These are phyloP conservation scores for Molossus alvarezi DNA, from an alignment of 2,797 vertebrate genomes.

Conservation along the genomic window DNA sequence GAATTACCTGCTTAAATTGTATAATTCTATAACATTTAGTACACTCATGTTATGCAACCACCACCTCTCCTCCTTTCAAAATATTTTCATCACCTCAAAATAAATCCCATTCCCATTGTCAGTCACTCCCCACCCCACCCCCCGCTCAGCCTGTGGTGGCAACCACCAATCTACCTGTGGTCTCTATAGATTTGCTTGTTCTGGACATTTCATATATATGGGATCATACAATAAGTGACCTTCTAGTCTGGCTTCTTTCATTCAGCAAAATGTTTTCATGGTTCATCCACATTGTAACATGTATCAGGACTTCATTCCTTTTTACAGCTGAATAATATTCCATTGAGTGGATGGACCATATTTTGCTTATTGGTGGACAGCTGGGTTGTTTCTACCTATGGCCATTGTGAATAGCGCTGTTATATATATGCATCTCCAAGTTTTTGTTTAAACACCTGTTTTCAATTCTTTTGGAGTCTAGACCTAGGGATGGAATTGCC, in stretches of 20 bases:
- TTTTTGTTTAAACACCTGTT: not conserved
- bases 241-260: not conserved
- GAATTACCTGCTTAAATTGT: not conserved
- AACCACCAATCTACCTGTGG: not conserved
- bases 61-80: not conserved
- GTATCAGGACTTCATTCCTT: not conserved
- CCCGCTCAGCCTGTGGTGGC: too few species aligned
- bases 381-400: not conserved
- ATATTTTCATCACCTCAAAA: not conserved
- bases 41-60: not conserved
- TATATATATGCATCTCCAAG: not conserved
- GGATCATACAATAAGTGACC: not conserved
- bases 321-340: not conserved
- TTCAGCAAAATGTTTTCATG: not conserved
- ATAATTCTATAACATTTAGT: not conserved
- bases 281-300: not conserved
- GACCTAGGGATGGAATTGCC: not conserved
- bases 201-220: not conserved
- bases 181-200: not conserved
- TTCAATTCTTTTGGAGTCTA: not conserved
- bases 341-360: too few species aligned
- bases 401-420: not conserved
- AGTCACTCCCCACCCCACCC: not conserved
- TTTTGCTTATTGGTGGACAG: not conserved
- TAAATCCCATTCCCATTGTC: not conserved